Base-by-base conservation (phyloP, 2,888 invertebrate genomes). In the Drosophila neotestacea region DNA sequence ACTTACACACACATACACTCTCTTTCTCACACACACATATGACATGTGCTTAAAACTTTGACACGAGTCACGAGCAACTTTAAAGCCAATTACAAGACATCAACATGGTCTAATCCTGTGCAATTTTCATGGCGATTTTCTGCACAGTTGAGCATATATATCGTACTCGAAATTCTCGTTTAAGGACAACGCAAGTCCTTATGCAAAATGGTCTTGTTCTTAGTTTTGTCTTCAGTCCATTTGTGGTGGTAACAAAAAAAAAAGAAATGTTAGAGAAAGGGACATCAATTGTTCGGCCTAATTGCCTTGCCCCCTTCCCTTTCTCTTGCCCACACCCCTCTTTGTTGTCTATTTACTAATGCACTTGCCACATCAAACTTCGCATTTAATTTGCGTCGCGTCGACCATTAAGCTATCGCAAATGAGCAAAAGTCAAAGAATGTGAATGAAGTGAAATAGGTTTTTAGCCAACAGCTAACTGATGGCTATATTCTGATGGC, bases 351-450 rank as follows among this genome's bases (percentile, higher is more conserved):
- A 7, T 30, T 47, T 46, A 34, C 56, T 38, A 62, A 41, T 58
- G 44, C 65, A 60, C 62, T 69, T 70, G 65, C 67, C 67, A 41
- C 73, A 55, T 47, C 60, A 71, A 51, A 65, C 56, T 47, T 79
- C 80, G 61, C 65, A 70, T 85, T 74, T 74, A 73, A 84, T 84
- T 84, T 80, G 77, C 55, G 64, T 80, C 71, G 56, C 64, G 69
- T 58, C 44, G 69, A 50, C 87, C 83, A 85, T 85, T 85, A 87
- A 71, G 67, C 56, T 85, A 87, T 87, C 80, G 77, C 72, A 73
- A 70, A 78, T 73, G 63, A 68, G 72, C 54, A 34, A 72, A 76
- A 63, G 62, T 63, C 55, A 6, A 55, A 44, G 42, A 11, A 28
- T 55, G 27, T 13, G 39, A 39, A 50, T 50, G 61, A n/a, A 32